Evolutionary conservation across 2,888 invertebrate species (phyloP).

Genomic region (Meliscaeva auricollis): DNA sequence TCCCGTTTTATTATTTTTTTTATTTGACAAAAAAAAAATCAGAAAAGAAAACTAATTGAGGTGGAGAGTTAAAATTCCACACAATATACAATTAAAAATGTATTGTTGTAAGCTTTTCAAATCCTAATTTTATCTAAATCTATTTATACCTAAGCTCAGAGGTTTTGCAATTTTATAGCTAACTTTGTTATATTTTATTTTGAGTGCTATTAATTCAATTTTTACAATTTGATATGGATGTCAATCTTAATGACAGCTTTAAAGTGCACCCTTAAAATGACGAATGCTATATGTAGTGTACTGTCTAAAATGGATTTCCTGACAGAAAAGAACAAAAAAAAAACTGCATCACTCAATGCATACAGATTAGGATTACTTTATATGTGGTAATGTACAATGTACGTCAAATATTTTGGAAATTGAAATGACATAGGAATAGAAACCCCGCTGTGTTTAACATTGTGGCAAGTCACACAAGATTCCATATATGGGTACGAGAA

Average conservation of each 20-base stretch:
- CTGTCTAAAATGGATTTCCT: slow-evolving; percentile 18
- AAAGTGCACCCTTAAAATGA: slow-evolving; percentile 7
- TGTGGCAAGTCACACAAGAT: slow-evolving; percentile 31
- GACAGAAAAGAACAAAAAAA: slow-evolving; percentile 7
- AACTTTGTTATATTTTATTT: neutral
- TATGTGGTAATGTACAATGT: slow-evolving; percentile 14
- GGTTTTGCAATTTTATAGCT: no score
- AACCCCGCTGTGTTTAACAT: slow-evolving; percentile 32
- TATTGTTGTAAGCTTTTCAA: no score
- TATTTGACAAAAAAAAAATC: no score
- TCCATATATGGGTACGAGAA: slow-evolving; percentile 6
- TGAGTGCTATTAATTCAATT: neutral
- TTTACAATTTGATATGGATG: neutral
- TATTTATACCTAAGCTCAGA: no score
- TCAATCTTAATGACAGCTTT: slow-evolving; percentile 21
- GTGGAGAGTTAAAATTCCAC: no score
- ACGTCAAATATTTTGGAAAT: slow-evolving; percentile 32
- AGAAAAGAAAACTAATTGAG: no score
- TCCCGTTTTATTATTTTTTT: no score
- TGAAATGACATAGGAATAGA: slow-evolving; percentile 29
- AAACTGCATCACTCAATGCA: slow-evolving; percentile 18
- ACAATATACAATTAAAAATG: no score
- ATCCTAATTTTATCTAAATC: no score
- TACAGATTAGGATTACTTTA: slow-evolving; percentile 22
- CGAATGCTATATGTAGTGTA: neutral